Evolutionary conservation across 2,797 vertebrate species (phyloP).

Genomic region (Darevskia nairensis): DNA sequence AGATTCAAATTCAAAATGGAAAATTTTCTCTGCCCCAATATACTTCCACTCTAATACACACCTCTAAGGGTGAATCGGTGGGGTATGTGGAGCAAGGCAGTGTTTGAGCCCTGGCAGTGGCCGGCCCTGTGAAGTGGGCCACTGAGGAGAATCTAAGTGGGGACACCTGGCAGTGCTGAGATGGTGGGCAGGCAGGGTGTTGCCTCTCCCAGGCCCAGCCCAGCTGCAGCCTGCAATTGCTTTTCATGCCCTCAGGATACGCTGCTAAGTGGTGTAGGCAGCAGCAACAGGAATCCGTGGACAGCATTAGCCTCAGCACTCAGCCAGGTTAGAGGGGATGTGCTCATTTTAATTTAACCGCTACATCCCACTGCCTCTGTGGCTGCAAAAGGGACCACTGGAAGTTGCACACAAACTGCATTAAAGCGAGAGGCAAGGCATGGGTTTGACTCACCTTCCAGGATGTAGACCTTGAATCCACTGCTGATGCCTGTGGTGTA

Average conservation of each 20-base stretch:
- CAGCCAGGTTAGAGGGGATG: too few relatives aligned
- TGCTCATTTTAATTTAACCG: too few relatives aligned
- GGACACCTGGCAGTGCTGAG: not conserved
- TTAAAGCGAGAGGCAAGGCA: not conserved
- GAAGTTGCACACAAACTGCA: not conserved
- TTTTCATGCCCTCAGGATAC: constrained; percentile 29
- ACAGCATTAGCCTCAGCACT: too few relatives aligned
- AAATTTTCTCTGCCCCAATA: not conserved
- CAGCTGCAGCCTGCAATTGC: not conserved
- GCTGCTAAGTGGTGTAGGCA: not conserved
- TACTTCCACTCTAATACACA: not conserved
- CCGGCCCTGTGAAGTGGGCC: not conserved
- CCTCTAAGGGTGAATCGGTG: not conserved
- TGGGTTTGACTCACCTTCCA: constrained; percentile 51
- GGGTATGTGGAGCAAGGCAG: not conserved
- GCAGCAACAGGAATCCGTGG: not conserved
- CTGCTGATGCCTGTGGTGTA: constrained; percentile 65
- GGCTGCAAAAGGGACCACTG: not conserved
- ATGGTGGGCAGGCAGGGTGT: not conserved
- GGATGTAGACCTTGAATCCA: constrained; percentile 65
- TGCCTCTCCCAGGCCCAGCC: not conserved
- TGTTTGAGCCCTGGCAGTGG: not conserved
- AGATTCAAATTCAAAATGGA: not conserved
- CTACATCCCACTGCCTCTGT: not conserved
- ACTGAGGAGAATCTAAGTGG: not conserved